A percentile compares a stretch with the other conserved stretches of the same genome.
Evolutionary conservation across 2,113 vertebrate species (phyloP).

Genomic region (Peromyscus leucopus): DNA sequence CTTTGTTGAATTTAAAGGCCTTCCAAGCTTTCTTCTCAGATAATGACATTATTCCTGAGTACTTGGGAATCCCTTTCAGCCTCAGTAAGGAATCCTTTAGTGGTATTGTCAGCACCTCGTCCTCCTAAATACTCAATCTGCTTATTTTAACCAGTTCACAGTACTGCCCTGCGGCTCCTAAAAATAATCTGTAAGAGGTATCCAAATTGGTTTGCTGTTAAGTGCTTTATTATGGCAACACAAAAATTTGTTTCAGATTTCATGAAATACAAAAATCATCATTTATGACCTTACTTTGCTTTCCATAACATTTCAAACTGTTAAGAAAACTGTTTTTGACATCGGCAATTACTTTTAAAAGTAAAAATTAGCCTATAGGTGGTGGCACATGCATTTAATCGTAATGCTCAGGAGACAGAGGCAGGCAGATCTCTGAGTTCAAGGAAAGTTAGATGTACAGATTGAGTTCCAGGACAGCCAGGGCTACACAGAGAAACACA

Average conservation of each 20-base stretch:
- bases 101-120: not conserved
- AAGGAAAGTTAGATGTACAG: too few relatives aligned
- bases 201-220: constrained; percentile 6
- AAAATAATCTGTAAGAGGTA: not conserved
- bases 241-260: not conserved
- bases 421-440: too few relatives aligned
- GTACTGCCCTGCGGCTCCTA: not conserved
- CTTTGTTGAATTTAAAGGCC: not conserved
- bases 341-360: constrained; percentile 25
- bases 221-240: constrained; percentile 38
- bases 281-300: not conserved
- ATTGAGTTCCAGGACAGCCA: too few relatives aligned
- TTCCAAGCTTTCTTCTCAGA: constrained; percentile 5
- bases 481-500: not conserved
- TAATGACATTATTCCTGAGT: constrained; percentile 2
- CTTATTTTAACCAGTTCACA: not conserved
- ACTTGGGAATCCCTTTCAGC: not conserved
- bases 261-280: constrained; percentile 55
- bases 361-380: not conserved
- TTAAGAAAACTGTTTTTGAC: constrained; percentile 4
- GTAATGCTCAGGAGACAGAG: too few relatives aligned
- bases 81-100: not conserved
- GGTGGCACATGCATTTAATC: not conserved
- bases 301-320: constrained; percentile 36
- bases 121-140: not conserved